Evolutionary conservation across 2,888 invertebrate genomes (phyloP), one percentile per base, ranked within the genome.

Genomic region (Dendrolimus pini): DNA sequence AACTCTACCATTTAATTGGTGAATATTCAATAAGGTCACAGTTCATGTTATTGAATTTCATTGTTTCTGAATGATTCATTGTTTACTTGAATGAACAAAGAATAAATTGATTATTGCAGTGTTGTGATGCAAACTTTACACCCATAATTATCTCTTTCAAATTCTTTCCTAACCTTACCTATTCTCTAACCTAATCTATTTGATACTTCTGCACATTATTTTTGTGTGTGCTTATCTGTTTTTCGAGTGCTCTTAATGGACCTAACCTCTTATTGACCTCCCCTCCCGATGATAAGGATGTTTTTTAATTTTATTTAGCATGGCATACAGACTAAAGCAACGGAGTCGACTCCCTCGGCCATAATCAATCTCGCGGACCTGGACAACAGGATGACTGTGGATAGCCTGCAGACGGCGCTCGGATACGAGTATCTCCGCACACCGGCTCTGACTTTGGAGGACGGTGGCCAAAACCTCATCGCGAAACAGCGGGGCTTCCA

Each of bases 381-480:
- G 58, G 94, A 95, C 84, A 92, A 93, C 58, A 91, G 92, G 56
- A 92, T 97, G 30, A 94, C 93, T 13, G 93, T 95, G 65, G 93
- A 95, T 59, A 92, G 93, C 62, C 89, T 98, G 53, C 92, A 97
- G 62, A 93, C 94, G 9, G 95, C 96, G 7, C 91, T 98, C 60
- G 96, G 97, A 42, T 91, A 96, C 92, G 96, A 96, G 82, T 98
- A 93, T 83, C 89, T 98, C 61, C 93, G 96, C 56, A 96, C 96
- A 0, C 91, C 93, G 18, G 93, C 95, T 0, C 81, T 94, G 42
- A 91, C 91, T 41, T 72, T 95, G 12, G 92, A 92, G 61, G 96
- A 96, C 75, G 95, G 95, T 41, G 96, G 96, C 0, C 92, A 93
- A 69, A 91, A 92, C 59, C 92, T 93, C 66, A 94, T 95, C 65